Evolutionary conservation across 2,797 vertebrate species (phyloP).

Genomic region (Oryzias sinensis): DNA sequence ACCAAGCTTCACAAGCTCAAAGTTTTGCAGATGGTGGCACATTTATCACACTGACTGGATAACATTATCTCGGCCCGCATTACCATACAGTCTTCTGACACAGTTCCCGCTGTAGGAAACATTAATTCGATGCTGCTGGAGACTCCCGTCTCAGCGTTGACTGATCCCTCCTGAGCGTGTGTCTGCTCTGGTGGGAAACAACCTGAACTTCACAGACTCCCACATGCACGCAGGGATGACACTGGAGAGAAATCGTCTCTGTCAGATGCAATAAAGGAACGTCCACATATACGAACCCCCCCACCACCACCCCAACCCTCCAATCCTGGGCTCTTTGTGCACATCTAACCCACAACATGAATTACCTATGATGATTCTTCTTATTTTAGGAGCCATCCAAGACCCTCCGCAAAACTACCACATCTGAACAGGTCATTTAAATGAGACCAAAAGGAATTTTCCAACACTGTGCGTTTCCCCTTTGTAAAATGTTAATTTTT

Average conservation of each 20-base stretch:
- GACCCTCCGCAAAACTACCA: constrained; percentile 22
- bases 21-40: constrained; percentile 29
- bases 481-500: constrained; percentile 57
- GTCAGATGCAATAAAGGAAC: constrained; percentile 70
- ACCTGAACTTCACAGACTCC: constrained; percentile 60
- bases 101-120: constrained; percentile 32
- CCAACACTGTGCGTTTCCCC: constrained; percentile 29
- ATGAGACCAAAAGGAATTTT: constrained; percentile 51
- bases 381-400: constrained; percentile 42
- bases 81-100: constrained; percentile 31
- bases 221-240: constrained; percentile 51
- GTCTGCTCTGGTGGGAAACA: constrained; percentile 51
- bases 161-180: constrained; percentile 44
- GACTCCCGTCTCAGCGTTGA: constrained; percentile 41
- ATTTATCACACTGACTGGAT: constrained; percentile 24
- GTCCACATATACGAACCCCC: constrained; percentile 41
- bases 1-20: constrained; percentile 16
- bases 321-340: constrained; percentile 59
- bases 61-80: constrained; percentile 36
- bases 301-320: background rate
- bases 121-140: constrained; percentile 43
- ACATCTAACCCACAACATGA: constrained; percentile 59
- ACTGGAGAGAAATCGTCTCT: constrained; percentile 73
- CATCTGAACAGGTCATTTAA: constrained; percentile 34
- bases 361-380: constrained; percentile 57